These are phyloP conservation scores for Heliconius sara DNA, from an alignment of 2,888 invertebrate genomes.

Conservation along the genomic window DNA sequence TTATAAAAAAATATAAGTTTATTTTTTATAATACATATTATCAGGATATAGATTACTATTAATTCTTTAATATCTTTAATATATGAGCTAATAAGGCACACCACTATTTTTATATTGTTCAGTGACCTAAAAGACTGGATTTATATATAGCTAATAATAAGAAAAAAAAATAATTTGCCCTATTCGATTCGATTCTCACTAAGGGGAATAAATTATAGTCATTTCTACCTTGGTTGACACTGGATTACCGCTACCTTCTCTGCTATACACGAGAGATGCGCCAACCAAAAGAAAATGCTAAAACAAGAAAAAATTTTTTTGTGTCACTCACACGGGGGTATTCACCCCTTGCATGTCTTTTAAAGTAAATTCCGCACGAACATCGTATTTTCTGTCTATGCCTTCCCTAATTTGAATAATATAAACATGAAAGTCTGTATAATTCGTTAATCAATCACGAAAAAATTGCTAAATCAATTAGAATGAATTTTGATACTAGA, in stretches of 20 bases:
- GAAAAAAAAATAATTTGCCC: background rate
- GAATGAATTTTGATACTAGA: no score
- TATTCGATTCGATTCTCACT: background rate
- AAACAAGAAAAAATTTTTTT: no score
- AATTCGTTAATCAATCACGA: background rate
- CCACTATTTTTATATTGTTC: constrained; percentile 4
- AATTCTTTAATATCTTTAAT: background rate
- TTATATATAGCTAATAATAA: background rate
- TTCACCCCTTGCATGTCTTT: constrained; percentile 6
- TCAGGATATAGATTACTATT: background rate
- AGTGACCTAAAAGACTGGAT: background rate
- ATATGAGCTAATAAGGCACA: background rate
- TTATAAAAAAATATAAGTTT: no score
- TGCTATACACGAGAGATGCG: no score
- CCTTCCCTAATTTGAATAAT: background rate
- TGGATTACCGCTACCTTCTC: no score
- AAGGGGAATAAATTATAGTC: background rate
- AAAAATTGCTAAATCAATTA: no score
- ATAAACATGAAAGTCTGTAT: constrained; percentile 12
- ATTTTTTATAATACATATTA: no score
- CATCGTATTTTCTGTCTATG: background rate
- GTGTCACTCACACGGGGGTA: background rate
- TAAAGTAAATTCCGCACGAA: background rate
- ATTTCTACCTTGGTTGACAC: background rate
- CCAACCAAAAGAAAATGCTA: no score